These are phyloP conservation scores for Falco peregrinus DNA, from an alignment of 2,797 vertebrate species.

Conservation along the genomic window DNA sequence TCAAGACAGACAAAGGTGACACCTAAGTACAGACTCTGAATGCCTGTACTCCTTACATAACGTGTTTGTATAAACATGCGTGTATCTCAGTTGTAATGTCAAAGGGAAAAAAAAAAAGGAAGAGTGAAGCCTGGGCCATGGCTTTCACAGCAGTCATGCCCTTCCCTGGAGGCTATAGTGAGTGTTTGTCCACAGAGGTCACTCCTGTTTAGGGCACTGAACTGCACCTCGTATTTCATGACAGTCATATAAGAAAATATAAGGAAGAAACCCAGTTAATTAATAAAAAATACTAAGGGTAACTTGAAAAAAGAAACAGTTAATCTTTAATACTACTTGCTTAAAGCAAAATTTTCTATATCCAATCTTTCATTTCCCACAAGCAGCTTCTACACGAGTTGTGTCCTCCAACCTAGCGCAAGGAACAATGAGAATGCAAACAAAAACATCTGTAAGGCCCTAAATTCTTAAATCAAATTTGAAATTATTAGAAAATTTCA, in stretches of 20 bases:
- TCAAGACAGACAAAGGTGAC: neutral
- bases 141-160: neutral
- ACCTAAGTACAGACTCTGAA: neutral
- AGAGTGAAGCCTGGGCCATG: neutral
- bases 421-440: neutral
- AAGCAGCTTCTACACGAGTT: neutral
- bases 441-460: constrained; percentile 9
- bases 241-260: neutral
- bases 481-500: constrained; percentile 34
- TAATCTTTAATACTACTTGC: neutral
- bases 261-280: neutral
- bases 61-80: neutral
- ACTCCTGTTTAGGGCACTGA: neutral
- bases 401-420: neutral
- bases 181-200: neutral
- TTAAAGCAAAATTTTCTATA: neutral
- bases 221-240: neutral
- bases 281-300: neutral
- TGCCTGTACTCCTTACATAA: neutral
- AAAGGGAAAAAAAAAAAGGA: neutral
- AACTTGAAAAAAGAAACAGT: neutral
- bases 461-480: constrained; percentile 23
- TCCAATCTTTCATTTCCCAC: neutral
- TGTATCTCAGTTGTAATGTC: neutral
- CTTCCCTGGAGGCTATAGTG: neutral